These are phyloP conservation scores for Macropodus opercularis DNA, from an alignment of 2,797 vertebrate genomes.

Conservation along the genomic window DNA sequence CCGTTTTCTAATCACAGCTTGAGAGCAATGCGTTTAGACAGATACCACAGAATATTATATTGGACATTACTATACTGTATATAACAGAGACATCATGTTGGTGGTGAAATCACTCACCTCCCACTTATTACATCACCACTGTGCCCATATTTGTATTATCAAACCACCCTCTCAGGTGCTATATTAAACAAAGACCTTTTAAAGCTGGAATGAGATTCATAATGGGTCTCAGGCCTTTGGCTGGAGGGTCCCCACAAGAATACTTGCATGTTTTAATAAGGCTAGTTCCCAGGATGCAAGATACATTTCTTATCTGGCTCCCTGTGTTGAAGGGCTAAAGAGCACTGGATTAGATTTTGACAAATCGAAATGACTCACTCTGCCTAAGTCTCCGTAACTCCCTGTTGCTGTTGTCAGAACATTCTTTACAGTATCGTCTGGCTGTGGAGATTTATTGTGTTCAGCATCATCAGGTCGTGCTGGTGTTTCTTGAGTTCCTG, in stretches of 20 bases:
- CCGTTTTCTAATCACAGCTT: no score
- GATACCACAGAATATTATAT: no score
- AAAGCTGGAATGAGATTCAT: slow-evolving; percentile 34
- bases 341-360: slow-evolving; percentile 41
- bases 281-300: slow-evolving; percentile 30
- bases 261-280: slow-evolving; percentile 55
- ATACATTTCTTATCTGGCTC: slow-evolving; percentile 38
- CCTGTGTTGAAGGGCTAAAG: slow-evolving; percentile 29
- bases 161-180: slow-evolving; percentile 13
- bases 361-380: slow-evolving; percentile 34
- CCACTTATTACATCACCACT: not conserved
- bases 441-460: slow-evolving; percentile 31
- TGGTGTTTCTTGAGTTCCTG: slow-evolving; percentile 3
- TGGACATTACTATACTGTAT: no score
- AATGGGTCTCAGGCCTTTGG: slow-evolving; percentile 29
- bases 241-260: slow-evolving; percentile 33
- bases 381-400: slow-evolving; percentile 11
- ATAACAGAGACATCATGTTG: no score
- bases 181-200: slow-evolving; percentile 30
- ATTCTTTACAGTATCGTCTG: slow-evolving; percentile 8
- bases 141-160: slow-evolving; percentile 6
- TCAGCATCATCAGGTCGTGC: slow-evolving; percentile 16
- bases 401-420: slow-evolving; percentile 11
- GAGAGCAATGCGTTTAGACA: no score
- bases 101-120: not conserved